Percentiles rank a stretch among this genome's conserved stretches.
Conservation (phyloP, 2,888 invertebrate species). For the Lysandra coridon region DNA sequence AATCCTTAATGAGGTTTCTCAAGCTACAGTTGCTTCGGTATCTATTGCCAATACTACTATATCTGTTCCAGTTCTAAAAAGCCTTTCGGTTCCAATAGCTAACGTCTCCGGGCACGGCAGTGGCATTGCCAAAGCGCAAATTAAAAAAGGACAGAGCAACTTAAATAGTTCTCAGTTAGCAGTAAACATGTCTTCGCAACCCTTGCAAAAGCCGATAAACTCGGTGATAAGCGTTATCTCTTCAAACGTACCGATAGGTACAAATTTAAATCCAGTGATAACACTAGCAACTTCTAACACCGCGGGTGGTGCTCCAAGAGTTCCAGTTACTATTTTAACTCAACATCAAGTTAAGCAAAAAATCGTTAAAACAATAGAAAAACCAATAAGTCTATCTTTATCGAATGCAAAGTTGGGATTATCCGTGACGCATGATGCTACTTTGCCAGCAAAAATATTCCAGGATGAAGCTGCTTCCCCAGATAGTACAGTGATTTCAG, state of each 20-base stretch:
- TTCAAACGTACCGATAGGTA: conserved; percentile 64
- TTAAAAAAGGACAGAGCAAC: conserved; percentile 65
- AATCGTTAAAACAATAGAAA: conserved; percentile 75
- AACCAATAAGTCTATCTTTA: conserved; percentile 74
- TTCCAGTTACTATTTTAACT: conserved; percentile 69
- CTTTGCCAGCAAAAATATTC: conserved; percentile 84
- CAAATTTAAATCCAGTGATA: conserved; percentile 65
- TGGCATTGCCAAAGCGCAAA: conserved; percentile 53
- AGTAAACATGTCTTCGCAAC: conserved; percentile 62
- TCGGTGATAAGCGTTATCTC: conserved; percentile 77
- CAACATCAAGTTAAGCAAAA: conserved; percentile 77
- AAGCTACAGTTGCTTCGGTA: conserved; percentile 80
- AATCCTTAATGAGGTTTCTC: conserved; percentile 78
- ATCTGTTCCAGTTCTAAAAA: conserved; percentile 73
- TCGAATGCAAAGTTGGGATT: conserved; percentile 77
- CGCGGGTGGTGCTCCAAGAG: conserved; percentile 55
- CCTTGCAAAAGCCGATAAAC: conserved; percentile 66
- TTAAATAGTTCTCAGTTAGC: conserved; percentile 61
- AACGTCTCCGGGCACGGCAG: conserved; percentile 52
- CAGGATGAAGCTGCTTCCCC: conserved; percentile 84
- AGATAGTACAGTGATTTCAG: conserved; percentile 68
- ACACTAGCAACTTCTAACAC: conserved; percentile 64
- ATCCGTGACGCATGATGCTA: conserved; percentile 79
- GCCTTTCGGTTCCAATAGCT: conserved; percentile 63
- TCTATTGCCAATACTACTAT: conserved; percentile 78